Conservation (phyloP, 2,113 vertebrate genomes). For the Romanogobio albipinnatus region DNA sequence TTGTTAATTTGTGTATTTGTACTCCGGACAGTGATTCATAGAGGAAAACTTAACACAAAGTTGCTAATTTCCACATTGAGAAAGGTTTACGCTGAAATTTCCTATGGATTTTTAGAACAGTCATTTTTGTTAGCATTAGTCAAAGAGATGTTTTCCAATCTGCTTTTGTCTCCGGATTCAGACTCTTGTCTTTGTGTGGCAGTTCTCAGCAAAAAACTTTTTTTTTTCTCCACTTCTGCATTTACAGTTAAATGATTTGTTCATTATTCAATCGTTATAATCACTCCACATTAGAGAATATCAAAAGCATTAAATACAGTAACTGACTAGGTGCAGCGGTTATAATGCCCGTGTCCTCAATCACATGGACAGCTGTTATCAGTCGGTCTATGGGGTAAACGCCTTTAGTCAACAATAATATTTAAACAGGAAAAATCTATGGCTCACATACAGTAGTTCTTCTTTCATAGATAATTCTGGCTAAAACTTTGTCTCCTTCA, state of each 20-base stretch:
- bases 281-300: no score
- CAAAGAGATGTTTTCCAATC: background rate
- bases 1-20: background rate
- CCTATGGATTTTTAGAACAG: background rate
- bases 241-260: background rate
- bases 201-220: background rate
- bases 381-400: background rate
- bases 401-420: conserved; percentile 4
- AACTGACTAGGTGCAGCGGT: background rate
- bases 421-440: conserved; percentile 30
- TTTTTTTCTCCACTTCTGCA: background rate
- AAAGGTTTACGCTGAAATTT: background rate
- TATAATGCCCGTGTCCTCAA: background rate
- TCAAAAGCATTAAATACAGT: background rate
- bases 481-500: background rate
- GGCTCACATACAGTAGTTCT: background rate
- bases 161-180: background rate
- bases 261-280: no score
- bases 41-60: background rate
- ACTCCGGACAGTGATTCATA: background rate
- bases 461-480: background rate
- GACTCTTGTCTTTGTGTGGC: background rate
- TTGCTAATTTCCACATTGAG: background rate
- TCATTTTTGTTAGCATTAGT: background rate
- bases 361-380: background rate